Evolutionary conservation across 1,140 invertebrate species (phyloP).

Genomic region (Sitodiplosis mosellana): DNA sequence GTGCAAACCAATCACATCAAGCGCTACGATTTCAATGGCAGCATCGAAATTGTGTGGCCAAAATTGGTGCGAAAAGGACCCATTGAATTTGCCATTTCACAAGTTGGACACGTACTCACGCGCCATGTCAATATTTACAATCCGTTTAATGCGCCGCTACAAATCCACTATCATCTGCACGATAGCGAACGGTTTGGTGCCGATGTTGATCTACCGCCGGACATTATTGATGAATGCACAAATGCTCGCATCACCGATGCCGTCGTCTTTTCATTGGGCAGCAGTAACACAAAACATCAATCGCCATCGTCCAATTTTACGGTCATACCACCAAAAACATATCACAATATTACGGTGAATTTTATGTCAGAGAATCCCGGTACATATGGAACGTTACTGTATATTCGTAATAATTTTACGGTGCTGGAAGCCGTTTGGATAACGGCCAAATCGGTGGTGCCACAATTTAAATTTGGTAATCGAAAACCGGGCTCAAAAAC

Average conservation of each 20-base stretch:
- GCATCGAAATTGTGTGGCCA: conserved; percentile 19
- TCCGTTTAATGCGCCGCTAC: conserved; percentile 14
- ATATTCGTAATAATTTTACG: conserved; percentile 76
- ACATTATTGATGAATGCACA: conserved; percentile 17
- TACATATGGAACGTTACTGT: conserved; percentile 25
- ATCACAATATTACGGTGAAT: conserved; percentile 19
- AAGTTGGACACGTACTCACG: conserved; percentile 15
- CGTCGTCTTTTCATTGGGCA: conserved; percentile 14
- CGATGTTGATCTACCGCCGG: conserved; percentile 9
- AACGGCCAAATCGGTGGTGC: conserved; percentile 61
- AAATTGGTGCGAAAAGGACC: conserved; percentile 14
- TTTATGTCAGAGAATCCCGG: conserved; percentile 22
- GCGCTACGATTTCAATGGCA: conserved; percentile 16
- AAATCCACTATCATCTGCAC: conserved; percentile 14
- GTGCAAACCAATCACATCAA: conserved; percentile 18
- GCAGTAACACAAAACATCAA: conserved; percentile 5
- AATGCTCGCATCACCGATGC: conserved; percentile 17
- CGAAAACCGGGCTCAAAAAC: conserved; percentile 55
- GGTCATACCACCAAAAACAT: conserved; percentile 14
- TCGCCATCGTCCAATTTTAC: conserved; percentile 1
- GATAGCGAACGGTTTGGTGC: background rate
- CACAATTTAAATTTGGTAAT: conserved; percentile 82
- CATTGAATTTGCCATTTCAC: conserved; percentile 14
- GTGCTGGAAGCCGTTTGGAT: conserved; percentile 71
- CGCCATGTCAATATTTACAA: conserved; percentile 15